Evolutionary conservation across 2,797 vertebrate genomes (phyloP).

Genomic region (Garrulus glandarius): DNA sequence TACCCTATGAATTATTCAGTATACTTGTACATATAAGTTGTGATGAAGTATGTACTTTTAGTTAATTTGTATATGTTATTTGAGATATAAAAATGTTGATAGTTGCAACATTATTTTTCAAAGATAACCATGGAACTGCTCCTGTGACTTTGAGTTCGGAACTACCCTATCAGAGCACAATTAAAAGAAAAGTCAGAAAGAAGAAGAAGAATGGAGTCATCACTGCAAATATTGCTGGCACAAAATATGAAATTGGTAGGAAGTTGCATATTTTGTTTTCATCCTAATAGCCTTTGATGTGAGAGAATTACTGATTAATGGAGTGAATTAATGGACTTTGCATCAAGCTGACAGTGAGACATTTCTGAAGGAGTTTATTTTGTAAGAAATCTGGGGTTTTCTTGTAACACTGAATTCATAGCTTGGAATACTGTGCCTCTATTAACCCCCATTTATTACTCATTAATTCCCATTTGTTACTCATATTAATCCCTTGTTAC

Average conservation of each 20-base stretch:
- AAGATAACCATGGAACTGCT: slow-evolving; percentile 88
- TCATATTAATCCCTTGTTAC: neutral
- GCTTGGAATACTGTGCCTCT: neutral
- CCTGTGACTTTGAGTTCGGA: slow-evolving; percentile 82
- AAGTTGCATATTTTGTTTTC: slow-evolving; percentile 21
- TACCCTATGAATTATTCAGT: neutral
- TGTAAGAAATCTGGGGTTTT: neutral
- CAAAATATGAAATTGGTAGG: slow-evolving; percentile 98
- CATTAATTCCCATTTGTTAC: neutral
- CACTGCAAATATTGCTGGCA: slow-evolving; percentile 89
- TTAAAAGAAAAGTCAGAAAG: slow-evolving; percentile 90
- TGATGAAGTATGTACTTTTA: neutral
- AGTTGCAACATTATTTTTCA: slow-evolving; percentile 3
- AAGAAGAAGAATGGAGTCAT: slow-evolving; percentile 88
- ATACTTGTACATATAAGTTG: neutral
- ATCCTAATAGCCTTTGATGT: neutral
- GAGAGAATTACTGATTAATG: neutral
- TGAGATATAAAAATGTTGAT: neutral
- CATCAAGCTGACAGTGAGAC: neutral
- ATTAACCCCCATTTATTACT: neutral
- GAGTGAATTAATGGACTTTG: neutral
- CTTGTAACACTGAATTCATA: neutral
- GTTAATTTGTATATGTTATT: neutral
- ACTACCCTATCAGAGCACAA: slow-evolving; percentile 83
- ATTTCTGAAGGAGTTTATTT: neutral